These are phyloP conservation scores for Drosophila phalerata DNA, from an alignment of 2,888 invertebrate species.

Conservation along the genomic window DNA sequence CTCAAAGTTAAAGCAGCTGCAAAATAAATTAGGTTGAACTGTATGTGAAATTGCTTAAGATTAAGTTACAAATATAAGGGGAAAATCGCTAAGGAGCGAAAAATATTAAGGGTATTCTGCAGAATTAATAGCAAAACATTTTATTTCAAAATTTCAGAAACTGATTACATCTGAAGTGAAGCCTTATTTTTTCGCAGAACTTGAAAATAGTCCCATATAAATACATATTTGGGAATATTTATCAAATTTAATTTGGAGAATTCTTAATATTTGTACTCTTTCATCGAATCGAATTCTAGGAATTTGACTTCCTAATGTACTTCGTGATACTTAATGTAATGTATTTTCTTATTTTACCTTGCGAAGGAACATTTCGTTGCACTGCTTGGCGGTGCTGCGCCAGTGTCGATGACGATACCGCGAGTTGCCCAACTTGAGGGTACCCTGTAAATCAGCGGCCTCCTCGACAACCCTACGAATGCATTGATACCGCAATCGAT, in stretches of 20 bases:
- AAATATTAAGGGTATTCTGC: neutral
- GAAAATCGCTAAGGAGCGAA: neutral
- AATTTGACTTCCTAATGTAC: too few relatives aligned
- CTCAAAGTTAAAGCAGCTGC: slow-evolving; percentile 61
- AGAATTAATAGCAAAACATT: too few relatives aligned
- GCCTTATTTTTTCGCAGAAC: too few relatives aligned
- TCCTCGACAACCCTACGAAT: slow-evolving; percentile 90
- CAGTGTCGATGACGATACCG: slow-evolving; percentile 93
- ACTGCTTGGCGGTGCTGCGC: slow-evolving; percentile 94
- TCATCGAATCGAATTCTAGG: too few relatives aligned
- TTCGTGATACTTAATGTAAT: too few relatives aligned
- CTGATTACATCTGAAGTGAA: too few relatives aligned
- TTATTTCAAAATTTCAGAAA: too few relatives aligned
- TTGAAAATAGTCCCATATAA: too few relatives aligned
- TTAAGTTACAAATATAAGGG: slow-evolving; percentile 15
- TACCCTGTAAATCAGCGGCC: slow-evolving; percentile 89
- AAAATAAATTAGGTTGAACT: slow-evolving; percentile 25
- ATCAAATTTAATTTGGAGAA: too few relatives aligned
- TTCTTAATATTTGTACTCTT: too few relatives aligned
- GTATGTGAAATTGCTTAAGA: slow-evolving; percentile 3
- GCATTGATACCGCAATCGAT: slow-evolving; percentile 89
- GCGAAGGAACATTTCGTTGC: slow-evolving; percentile 94
- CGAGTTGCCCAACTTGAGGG: slow-evolving; percentile 89
- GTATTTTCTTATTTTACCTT: slow-evolving; percentile 88
- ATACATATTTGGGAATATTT: too few relatives aligned